Base-by-base conservation (phyloP, 1,140 invertebrate genomes). In the Stenopsyche tienmushanensis region DNA sequence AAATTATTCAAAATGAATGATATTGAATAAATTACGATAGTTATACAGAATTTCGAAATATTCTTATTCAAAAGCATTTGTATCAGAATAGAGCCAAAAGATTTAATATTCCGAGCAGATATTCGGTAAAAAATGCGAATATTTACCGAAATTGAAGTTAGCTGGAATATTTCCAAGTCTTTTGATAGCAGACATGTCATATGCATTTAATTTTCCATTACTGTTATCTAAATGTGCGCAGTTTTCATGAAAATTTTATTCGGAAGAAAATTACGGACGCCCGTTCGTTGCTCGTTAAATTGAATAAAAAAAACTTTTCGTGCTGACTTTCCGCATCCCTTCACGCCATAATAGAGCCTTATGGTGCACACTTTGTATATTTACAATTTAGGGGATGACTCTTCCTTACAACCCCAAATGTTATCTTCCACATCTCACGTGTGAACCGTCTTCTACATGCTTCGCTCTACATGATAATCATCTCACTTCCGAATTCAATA, bases 191-290 rank as follows among this genome's bases (percentile, higher is more conserved):
- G 34, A 69, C 62, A 65, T 65, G 66, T 69, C 66, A 64, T 65
- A 69, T 69, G 66, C 66, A 69, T 69, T 69, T 69, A 69, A 69
- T 65, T 69, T 65, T 69, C 66, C 66, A 69, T 69, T 69, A 69
- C 47, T 23, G 55, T 64, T 69, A 69, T 69, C 66, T 69, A 62
- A 69, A 69, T 62, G 66, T 57, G 29, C 34, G 53, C 39, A 69
- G 62, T 67, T 69, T 60, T 50, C 57, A 26, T 57, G 66, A 64
- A 68, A 65, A 65, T 65, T 65, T 65, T 65, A 65, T 65, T 65
- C 55, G 25, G 44, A 65, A 65, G 63, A 65, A 65, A 65, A 65
- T 65, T 65, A 58, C 53, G 17, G 49, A 44, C 23, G 50, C 44
- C 26, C 57, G 57, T 57, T 57, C n/a, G 34, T 13, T 44, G 62